These are phyloP conservation scores for Platyrinchus mystaceus DNA, from an alignment of 2,797 vertebrate genomes.

Conservation along the genomic window DNA sequence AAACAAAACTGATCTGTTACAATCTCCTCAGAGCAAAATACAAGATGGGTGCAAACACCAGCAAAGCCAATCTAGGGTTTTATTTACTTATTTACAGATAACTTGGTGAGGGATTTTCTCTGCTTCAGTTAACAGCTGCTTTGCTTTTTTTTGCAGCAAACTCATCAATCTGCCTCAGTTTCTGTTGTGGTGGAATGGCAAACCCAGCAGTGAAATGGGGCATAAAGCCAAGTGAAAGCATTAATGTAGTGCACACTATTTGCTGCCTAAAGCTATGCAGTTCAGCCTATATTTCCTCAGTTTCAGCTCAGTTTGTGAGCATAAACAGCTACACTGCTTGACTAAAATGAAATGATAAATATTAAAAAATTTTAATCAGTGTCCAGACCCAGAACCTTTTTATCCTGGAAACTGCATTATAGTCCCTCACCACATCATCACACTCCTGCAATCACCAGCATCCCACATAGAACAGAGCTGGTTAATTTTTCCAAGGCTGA, in stretches of 20 bases:
- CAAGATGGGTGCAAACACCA: not conserved
- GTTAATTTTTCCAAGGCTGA: conserved; percentile 57
- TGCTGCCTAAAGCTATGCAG: not conserved
- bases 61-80: not conserved
- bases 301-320: not conserved
- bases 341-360: not conserved
- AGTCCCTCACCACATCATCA: not conserved
- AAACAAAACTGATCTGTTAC: not conserved
- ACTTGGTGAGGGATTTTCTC: conserved; percentile 11
- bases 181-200: not conserved
- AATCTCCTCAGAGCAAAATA: not conserved
- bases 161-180: not conserved
- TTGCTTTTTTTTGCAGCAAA: not conserved
- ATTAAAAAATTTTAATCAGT: not conserved
- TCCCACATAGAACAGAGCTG: not conserved
- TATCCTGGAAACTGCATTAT: not conserved
- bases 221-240: not conserved
- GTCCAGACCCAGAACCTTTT: not conserved
- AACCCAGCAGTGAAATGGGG: not conserved
- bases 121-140: not conserved
- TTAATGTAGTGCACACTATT: not conserved
- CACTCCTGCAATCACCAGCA: not conserved
- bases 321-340: not conserved
- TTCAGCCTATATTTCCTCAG: not conserved
- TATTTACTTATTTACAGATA: conserved; percentile 16